phyloP scores from a whole-genome alignment of 2,113 vertebrate species.

The Sisor rabdophorus region DNA sequence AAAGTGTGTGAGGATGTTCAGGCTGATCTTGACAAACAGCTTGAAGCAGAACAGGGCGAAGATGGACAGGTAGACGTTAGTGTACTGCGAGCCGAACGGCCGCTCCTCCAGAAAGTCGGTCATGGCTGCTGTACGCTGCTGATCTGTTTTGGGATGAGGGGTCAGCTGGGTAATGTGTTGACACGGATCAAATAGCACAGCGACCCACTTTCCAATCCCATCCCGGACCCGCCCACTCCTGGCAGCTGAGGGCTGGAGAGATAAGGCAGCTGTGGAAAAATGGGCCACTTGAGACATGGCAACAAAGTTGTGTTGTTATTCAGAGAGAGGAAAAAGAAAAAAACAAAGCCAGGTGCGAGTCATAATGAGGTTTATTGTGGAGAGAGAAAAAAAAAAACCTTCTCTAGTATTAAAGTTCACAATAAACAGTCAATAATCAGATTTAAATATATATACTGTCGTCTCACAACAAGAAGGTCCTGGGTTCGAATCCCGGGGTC shows the following conservation, averaged over 20 bases:
- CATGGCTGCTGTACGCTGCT: constrained; percentile 66
- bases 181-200: constrained; percentile 72
- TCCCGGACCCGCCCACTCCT: constrained; percentile 50
- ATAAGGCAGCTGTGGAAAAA: constrained; percentile 39
- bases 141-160: constrained; percentile 69
- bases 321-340: not conserved
- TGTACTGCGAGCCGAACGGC: constrained; percentile 77
- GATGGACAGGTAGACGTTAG: constrained; percentile 86
- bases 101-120: constrained; percentile 78
- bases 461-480: too few relatives aligned
- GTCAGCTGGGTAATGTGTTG: constrained; percentile 63
- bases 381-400: not conserved
- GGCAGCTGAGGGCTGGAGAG: constrained; percentile 53
- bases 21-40: constrained; percentile 86
- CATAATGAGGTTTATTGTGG: not conserved
- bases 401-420: not conserved
- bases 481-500: too few relatives aligned
- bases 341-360: constrained; percentile 7
- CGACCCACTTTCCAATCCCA: constrained; percentile 60
- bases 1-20: constrained; percentile 85
- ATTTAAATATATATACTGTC: not conserved
- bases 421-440: too few relatives aligned
- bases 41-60: constrained; percentile 87
- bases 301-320: constrained; percentile 38
- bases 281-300: constrained; percentile 42